A percentile compares a stretch with the other conserved stretches of the same genome.
Conservation (phyloP, 2,888 invertebrate species). For the Eupithecia dodoneata region DNA sequence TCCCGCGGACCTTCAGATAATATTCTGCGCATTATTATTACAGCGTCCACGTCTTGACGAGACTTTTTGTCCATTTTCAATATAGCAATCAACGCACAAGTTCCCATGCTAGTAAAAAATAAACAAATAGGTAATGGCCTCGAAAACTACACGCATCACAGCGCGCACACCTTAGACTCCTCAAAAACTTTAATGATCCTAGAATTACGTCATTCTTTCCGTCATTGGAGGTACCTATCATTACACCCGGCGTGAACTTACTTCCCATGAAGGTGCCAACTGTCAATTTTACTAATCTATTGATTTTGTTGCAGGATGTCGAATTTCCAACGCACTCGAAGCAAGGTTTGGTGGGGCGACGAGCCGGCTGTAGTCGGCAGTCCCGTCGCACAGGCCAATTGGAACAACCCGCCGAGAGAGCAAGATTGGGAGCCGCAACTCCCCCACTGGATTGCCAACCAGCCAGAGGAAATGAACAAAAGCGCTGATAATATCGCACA, state of each 20-base stretch:
- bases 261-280: slow-evolving; percentile 67
- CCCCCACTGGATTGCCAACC: slow-evolving; percentile 81
- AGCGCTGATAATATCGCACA: slow-evolving; percentile 70
- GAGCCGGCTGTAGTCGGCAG: slow-evolving; percentile 74
- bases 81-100: slow-evolving; percentile 56
- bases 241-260: slow-evolving; percentile 56
- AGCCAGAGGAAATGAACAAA: slow-evolving; percentile 72
- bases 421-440: slow-evolving; percentile 81
- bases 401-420: slow-evolving; percentile 61
- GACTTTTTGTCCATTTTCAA: slow-evolving; percentile 50
- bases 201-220: slow-evolving; percentile 72
- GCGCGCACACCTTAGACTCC: slow-evolving; percentile 59
- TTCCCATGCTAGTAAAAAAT: slow-evolving; percentile 71
- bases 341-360: slow-evolving; percentile 88
- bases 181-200: slow-evolving; percentile 64
- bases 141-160: slow-evolving; percentile 69
- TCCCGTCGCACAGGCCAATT: slow-evolving; percentile 72
- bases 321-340: slow-evolving; percentile 87
- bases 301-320: slow-evolving; percentile 83
- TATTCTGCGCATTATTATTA: slow-evolving; percentile 55
- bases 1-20: slow-evolving; percentile 52
- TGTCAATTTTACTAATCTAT: slow-evolving; percentile 48
- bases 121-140: slow-evolving; percentile 61
- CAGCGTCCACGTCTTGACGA: slow-evolving; percentile 36
- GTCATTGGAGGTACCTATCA: slow-evolving; percentile 54